A percentile compares a stretch with the other conserved stretches of the same genome.
phyloP scores from a whole-genome alignment of 2,888 invertebrate genomes.

The Athetis lepigone region DNA sequence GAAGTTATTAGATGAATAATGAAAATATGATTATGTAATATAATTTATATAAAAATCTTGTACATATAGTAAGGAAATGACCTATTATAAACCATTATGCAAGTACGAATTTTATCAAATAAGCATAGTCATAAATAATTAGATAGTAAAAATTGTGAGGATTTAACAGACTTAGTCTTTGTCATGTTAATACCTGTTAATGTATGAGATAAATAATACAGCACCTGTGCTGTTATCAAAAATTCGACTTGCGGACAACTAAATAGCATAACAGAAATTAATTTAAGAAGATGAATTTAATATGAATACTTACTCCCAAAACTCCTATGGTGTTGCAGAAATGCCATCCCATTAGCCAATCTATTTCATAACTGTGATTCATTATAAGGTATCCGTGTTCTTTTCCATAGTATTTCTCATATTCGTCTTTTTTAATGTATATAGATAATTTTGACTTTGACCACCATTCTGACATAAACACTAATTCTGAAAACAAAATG shows the following conservation, averaged over 20 bases:
- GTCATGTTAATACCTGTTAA: too few relatives aligned
- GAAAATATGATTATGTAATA: neutral
- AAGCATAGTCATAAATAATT: neutral
- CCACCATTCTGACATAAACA: slow-evolving; percentile 99
- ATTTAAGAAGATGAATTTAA: too few relatives aligned
- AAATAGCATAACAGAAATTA: too few relatives aligned
- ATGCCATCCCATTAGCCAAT: slow-evolving; percentile 98
- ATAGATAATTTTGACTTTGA: slow-evolving; percentile 93
- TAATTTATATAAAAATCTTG: too few relatives aligned
- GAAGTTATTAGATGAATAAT: neutral
- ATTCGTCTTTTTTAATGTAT: slow-evolving; percentile 95
- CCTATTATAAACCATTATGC: too few relatives aligned
- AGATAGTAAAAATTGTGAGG: neutral
- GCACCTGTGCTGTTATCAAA: too few relatives aligned
- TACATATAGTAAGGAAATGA: too few relatives aligned
- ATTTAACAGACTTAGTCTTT: neutral
- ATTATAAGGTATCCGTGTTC: slow-evolving; percentile 97
- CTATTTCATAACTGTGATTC: slow-evolving; percentile 99
- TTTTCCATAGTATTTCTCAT: slow-evolving; percentile 94
- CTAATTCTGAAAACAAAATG: slow-evolving; percentile 93
- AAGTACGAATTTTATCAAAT: neutral
- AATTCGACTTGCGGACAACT: too few relatives aligned
- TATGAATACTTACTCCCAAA: slow-evolving; percentile 94
- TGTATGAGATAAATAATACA: too few relatives aligned
- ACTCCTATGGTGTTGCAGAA: slow-evolving; percentile 95